Conservation (phyloP, 2,113 vertebrate species). For the Ibidorhyncha struthersii region DNA sequence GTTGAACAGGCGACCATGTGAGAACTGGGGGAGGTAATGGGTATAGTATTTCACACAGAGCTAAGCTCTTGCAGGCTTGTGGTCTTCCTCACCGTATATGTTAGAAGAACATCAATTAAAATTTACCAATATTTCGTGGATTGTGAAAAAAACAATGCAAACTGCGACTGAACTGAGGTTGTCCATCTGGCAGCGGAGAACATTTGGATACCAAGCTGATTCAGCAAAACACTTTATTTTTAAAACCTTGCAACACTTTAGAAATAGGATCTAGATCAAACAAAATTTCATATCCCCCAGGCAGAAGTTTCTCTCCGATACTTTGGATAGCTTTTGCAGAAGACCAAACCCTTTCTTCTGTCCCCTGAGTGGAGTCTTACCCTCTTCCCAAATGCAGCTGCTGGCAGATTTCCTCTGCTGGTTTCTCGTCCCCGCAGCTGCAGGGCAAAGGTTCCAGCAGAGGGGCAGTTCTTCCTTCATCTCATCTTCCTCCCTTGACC, state of each 20-base stretch:
- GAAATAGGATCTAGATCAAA: not conserved
- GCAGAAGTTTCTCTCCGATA: not conserved
- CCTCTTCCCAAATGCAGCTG: not conserved
- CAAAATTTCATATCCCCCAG: not conserved
- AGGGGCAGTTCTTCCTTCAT: not conserved
- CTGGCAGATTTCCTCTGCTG: not conserved
- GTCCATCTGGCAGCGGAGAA: not conserved
- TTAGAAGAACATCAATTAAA: not conserved
- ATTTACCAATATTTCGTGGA: not conserved
- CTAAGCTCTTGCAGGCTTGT: not conserved
- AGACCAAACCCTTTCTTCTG: not conserved
- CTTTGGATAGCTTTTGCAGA: not conserved
- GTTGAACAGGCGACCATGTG: not conserved
- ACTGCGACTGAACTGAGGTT: not conserved
- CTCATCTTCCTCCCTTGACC: not conserved
- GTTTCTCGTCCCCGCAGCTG: not conserved
- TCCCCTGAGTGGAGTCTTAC: not conserved
- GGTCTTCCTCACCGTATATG: fast-evolving
- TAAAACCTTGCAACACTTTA: not conserved
- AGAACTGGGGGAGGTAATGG: not conserved
- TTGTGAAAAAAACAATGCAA: not conserved
- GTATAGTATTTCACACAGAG: not conserved
- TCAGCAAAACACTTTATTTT: not conserved
- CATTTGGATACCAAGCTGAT: not conserved
- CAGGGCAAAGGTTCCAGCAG: not conserved